Base-by-base conservation (phyloP, 2,113 vertebrate genomes). In the Penelope pileata region DNA sequence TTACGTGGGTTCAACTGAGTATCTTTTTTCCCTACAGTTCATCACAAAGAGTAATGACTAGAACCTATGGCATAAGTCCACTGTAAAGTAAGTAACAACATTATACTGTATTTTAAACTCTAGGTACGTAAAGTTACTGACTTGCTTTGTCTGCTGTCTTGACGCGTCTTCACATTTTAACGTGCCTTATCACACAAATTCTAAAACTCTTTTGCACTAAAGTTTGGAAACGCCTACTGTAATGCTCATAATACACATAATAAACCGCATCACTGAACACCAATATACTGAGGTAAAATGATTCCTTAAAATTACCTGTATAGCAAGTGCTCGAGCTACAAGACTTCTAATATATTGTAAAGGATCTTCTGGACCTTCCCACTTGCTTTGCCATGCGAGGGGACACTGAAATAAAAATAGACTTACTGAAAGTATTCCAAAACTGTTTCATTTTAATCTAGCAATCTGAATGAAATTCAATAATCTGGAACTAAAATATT, bases 351-450 rank as follows among this genome's bases (percentile, higher is more conserved):
- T 98, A 96, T 99, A 99, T 6, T 99, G 99, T 95, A 99, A 98
- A 29, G 99, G 99, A 87, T 99, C 99, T 83, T 99, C 99, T 38
- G 99, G 99, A 60, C 99, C 99, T 97, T 99, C 99, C 99, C 99
- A 99, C 80, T 98, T 99, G 94, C 90, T 99, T 95, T 99, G 99
- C 99, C 99, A 99, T 14, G 97, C 90, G 68, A 98, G 68, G n/a
- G 99, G 99, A 97, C 99, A 99, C 99, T 99, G 94, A 40, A 96
- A 96, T 32, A 95, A 95, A 97, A 62, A 91, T 9, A 64, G 9
- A 84, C 32, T 66, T 79, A 86, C 14, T 74, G 48, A 54, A 83
- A 82, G 5, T 32, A 77, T n/a, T 93, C 68, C 11, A 88, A 94
- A 93, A 47, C 7, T 2, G 26, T 47, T 80, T 42, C 11, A 51